Evolutionary conservation across 2,113 vertebrate species (phyloP).

Genomic region (Stegostoma tigrinum): DNA sequence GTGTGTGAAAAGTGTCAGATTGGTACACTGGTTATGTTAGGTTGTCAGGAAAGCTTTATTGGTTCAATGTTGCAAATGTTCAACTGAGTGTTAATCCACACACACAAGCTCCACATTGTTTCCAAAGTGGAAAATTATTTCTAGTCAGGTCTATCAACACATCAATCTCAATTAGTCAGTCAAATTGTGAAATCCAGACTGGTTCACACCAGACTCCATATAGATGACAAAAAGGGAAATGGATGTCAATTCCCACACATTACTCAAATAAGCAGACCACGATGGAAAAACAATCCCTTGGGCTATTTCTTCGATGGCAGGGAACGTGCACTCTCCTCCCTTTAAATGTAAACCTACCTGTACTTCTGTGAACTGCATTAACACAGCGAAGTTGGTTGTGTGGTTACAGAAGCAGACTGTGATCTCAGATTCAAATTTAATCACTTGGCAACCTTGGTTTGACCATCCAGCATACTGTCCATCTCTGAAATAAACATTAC

Average conservation of each 20-base stretch:
- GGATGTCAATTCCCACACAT: background rate
- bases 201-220: background rate
- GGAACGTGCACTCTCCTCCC: background rate
- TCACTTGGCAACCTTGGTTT: conserved; percentile 57
- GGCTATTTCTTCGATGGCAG: background rate
- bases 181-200: background rate
- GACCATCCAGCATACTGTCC: conserved; percentile 55
- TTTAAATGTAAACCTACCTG: conserved; percentile 47
- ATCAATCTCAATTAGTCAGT: background rate
- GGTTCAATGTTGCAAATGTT: conserved; percentile 14
- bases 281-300: background rate
- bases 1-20: background rate
- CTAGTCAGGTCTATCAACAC: background rate
- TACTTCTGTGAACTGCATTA: conserved; percentile 62
- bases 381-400: conserved; percentile 67
- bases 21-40: background rate
- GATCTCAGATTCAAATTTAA: conserved; percentile 43
- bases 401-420: conserved; percentile 65
- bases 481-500: conserved; percentile 43
- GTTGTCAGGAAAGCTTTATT: background rate
- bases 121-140: background rate
- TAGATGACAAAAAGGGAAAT: background rate
- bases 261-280: background rate
- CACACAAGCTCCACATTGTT: background rate
- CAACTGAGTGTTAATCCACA: background rate